Conservation (phyloP, 1,140 invertebrate genomes). For the Trichomalopsis sarcophagae region DNA sequence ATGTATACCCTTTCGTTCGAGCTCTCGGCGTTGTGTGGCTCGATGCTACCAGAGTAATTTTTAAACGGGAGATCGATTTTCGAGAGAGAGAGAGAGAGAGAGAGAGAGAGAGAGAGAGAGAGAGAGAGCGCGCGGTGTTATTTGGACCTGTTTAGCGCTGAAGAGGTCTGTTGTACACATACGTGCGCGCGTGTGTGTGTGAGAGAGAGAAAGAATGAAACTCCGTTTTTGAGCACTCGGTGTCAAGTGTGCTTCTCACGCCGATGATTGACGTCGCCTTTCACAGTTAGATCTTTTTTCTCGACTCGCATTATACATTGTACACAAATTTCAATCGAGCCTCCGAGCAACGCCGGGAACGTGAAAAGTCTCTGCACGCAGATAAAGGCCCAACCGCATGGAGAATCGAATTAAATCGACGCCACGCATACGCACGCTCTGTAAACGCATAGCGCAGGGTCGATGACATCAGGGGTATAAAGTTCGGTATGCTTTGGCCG, state of each 20-base stretch:
- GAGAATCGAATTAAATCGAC: no score
- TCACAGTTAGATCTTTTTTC: not conserved
- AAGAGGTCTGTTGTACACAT: not conserved
- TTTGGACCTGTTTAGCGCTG: not conserved
- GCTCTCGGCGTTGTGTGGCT: no score
- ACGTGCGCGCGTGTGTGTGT: not conserved
- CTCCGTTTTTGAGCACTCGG: not conserved
- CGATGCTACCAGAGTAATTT: not conserved
- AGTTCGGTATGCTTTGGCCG: constrained; percentile 7
- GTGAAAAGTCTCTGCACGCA: no score
- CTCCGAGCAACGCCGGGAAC: no score
- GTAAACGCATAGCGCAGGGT: not conserved
- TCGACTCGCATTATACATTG: no score
- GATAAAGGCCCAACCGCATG: no score
- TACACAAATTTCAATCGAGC: no score
- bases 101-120: no score
- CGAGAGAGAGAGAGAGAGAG: no score
- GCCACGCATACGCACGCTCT: no score
- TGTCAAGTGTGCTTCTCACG: not conserved
- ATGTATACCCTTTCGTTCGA: not conserved
- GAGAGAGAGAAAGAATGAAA: not conserved
- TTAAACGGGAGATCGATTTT: not conserved
- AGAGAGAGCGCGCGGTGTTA: no score
- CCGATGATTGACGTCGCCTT: not conserved
- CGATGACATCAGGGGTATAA: not conserved